Conservation (phyloP, 1,140 invertebrate species). For the Tetranychus cinnabarinus region DNA sequence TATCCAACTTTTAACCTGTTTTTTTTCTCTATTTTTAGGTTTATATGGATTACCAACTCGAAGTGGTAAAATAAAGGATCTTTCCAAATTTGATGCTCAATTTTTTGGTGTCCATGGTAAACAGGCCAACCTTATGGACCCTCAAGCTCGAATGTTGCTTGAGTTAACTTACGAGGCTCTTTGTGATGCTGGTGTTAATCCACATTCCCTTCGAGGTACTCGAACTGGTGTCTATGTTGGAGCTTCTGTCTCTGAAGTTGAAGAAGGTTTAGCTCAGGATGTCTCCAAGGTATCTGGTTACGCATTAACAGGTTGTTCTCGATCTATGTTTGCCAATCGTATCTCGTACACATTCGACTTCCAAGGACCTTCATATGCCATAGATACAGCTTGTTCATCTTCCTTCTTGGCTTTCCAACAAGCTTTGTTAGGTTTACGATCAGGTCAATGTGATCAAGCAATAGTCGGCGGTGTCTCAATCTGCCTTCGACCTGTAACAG, state of each 20-base stretch:
- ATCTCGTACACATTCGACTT: slow-evolving; percentile 88
- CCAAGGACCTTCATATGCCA: slow-evolving; percentile 27
- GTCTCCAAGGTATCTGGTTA: slow-evolving; percentile 46
- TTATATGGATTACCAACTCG: slow-evolving; percentile 48
- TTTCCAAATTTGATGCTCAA: slow-evolving; percentile 57
- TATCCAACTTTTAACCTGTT: not conserved
- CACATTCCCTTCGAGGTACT: slow-evolving; percentile 23
- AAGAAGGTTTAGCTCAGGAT: slow-evolving; percentile 41
- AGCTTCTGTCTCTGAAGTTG: slow-evolving; percentile 57
- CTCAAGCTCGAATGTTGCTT: slow-evolving; percentile 65
- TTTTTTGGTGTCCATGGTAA: slow-evolving; percentile 79
- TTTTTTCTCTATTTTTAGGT: slow-evolving; percentile 17
- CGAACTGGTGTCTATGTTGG: slow-evolving; percentile 79
- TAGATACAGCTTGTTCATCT: slow-evolving; percentile 32
- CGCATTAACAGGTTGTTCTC: slow-evolving; percentile 65
- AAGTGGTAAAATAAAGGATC: slow-evolving; percentile 67
- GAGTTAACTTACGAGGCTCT: slow-evolving; percentile 86
- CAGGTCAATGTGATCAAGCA: slow-evolving; percentile 28
- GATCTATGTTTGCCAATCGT: slow-evolving; percentile 88
- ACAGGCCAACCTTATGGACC: slow-evolving; percentile 84
- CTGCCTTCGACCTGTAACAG: slow-evolving; percentile 24
- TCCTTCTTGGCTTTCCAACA: slow-evolving; percentile 21
- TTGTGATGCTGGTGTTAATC: slow-evolving; percentile 49
- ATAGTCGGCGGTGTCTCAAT: slow-evolving; percentile 28
- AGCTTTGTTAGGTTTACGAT: slow-evolving; percentile 25